Conservation (phyloP, 2,113 vertebrate genomes). For the Andinoacara biseriatus region DNA sequence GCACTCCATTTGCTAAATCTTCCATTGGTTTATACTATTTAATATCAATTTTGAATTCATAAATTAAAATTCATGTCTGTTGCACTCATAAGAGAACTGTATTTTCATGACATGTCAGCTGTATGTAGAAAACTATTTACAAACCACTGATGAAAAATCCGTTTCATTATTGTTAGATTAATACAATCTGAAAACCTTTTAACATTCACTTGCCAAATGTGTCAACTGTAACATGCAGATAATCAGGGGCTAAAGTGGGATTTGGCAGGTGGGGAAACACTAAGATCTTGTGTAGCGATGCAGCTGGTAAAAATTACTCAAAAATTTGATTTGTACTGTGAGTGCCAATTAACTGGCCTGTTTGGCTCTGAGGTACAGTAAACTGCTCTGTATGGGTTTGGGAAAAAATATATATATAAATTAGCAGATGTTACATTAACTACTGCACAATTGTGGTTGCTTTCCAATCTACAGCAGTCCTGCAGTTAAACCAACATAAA, state of each 20-base stretch:
- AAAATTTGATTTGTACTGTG: background rate
- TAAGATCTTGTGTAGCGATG: background rate
- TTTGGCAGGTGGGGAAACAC: background rate
- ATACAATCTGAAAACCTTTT: background rate
- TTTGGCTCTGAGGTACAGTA: background rate
- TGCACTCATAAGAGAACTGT: background rate
- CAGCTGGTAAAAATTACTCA: conserved; percentile 5
- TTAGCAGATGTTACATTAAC: background rate
- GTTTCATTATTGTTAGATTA: background rate
- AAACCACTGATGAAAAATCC: background rate
- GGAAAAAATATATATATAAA: background rate
- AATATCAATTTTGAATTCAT: background rate
- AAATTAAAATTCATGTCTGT: background rate
- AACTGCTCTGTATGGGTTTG: background rate
- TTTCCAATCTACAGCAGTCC: background rate
- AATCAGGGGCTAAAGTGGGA: background rate
- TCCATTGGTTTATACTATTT: background rate
- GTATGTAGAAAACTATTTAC: background rate
- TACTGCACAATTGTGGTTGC: background rate
- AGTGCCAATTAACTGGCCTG: conserved; percentile 1
- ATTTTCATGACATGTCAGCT: background rate
- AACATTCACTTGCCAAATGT: background rate
- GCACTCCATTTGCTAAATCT: background rate
- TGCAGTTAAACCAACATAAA: background rate
- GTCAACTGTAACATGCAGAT: background rate